These are phyloP conservation scores for Intellagama lesueurii DNA, from an alignment of 2,797 vertebrate species.

Conservation along the genomic window DNA sequence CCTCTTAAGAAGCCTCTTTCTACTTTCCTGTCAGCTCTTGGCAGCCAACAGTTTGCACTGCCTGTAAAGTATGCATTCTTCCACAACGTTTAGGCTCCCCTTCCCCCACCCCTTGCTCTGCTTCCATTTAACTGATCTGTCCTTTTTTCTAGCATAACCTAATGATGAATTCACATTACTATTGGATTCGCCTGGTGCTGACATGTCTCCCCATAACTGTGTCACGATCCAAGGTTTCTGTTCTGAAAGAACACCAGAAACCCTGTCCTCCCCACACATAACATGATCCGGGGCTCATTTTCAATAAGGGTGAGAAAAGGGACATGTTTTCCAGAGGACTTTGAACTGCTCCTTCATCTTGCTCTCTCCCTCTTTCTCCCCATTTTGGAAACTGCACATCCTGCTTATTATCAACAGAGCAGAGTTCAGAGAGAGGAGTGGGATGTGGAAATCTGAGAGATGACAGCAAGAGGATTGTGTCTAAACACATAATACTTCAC, in stretches of 20 bases:
- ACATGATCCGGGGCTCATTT: slow-evolving; percentile 13
- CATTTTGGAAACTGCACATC: slow-evolving; percentile 36
- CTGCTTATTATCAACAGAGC: slow-evolving; percentile 59
- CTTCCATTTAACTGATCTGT: neutral
- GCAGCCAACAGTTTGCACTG: neutral
- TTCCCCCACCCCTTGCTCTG: neutral
- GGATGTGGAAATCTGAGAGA: slow-evolving; percentile 45
- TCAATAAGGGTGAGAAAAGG: slow-evolving; percentile 23
- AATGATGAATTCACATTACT: neutral
- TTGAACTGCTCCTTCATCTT: slow-evolving; percentile 24
- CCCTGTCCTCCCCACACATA: neutral
- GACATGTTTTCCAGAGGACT: slow-evolving; percentile 13
- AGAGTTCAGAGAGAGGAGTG: neutral
- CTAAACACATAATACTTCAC: slow-evolving; percentile 33
- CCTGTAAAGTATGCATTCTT: neutral
- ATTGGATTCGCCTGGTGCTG: slow-evolving; percentile 10
- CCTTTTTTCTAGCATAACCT: neutral
- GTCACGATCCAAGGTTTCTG: neutral
- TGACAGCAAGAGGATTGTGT: slow-evolving; percentile 46
- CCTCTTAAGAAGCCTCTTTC: neutral
- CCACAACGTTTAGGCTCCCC: neutral
- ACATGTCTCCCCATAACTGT: neutral
- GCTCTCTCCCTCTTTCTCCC: neutral
- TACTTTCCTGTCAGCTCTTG: neutral
- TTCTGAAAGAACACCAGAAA: slow-evolving; percentile 6